These are phyloP conservation scores for Tetragnatha versicolor DNA, from an alignment of 1,140 invertebrate genomes.

Conservation along the genomic window DNA sequence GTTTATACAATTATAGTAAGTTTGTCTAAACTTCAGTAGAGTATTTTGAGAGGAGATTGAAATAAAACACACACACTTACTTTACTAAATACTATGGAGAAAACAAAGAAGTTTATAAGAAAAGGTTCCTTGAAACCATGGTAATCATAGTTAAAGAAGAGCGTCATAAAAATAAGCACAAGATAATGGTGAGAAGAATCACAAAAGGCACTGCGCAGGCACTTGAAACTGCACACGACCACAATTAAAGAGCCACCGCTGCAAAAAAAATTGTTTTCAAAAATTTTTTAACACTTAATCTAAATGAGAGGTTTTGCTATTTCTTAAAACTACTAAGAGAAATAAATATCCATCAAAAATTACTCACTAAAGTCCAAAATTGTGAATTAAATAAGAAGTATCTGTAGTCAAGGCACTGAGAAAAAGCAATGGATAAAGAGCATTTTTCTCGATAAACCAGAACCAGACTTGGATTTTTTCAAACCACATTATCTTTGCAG, in stretches of 20 bases:
- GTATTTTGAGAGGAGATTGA: neutral
- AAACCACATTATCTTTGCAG: constrained; percentile 91
- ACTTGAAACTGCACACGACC: constrained; percentile 87
- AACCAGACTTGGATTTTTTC: constrained; percentile 90
- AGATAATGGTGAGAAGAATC: constrained; percentile 91
- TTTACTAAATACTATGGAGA: constrained; percentile 74
- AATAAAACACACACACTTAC: constrained; percentile 58
- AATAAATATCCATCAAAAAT: too few species aligned
- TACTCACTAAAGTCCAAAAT: constrained; percentile 76
- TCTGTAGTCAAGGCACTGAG: constrained; percentile 88
- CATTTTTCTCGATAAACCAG: constrained; percentile 89
- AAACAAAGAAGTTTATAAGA: constrained; percentile 90
- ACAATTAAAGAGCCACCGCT: constrained; percentile 82
- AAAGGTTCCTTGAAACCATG: constrained; percentile 80
- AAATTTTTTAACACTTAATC: neutral
- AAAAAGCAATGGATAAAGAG: constrained; percentile 90
- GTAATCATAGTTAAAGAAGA: constrained; percentile 88
- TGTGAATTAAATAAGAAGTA: constrained; percentile 75
- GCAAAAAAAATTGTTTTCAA: constrained; percentile 56
- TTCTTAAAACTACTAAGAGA: too few species aligned
- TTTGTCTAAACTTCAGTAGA: neutral
- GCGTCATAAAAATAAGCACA: constrained; percentile 87
- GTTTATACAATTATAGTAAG: neutral
- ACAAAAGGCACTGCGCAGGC: constrained; percentile 87
- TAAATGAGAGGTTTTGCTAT: neutral